Conservation (phyloP, 2,113 vertebrate genomes). For the Pholis gunnellus region DNA sequence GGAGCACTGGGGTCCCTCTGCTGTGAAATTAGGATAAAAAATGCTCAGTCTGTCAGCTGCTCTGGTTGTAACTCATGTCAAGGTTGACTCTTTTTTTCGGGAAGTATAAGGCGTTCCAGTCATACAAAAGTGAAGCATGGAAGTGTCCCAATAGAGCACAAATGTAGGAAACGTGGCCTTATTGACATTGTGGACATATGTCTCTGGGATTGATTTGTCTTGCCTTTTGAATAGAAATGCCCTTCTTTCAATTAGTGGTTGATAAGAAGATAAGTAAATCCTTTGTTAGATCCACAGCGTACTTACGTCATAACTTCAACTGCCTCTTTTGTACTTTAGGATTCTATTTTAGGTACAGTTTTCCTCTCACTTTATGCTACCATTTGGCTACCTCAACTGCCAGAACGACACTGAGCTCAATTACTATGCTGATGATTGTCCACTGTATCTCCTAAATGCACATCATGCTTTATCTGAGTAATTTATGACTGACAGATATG, state of each 20-base stretch:
- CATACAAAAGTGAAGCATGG: not conserved
- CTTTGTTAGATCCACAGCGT: not conserved
- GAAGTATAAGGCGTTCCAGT: not conserved
- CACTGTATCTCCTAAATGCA: constrained; percentile 1
- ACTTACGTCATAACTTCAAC: not conserved
- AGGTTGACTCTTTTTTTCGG: not conserved
- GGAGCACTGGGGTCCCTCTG: not conserved
- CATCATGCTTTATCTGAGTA: not conserved
- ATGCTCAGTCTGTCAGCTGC: not conserved
- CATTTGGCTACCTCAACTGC: not conserved
- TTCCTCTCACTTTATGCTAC: not conserved
- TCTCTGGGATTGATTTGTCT: not conserved
- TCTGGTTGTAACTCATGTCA: constrained; percentile 12
- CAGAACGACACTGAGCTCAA: not conserved
- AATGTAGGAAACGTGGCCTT: not conserved
- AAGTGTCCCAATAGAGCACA: not conserved
- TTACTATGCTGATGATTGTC: constrained; percentile 24
- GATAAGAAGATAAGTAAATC: too few species aligned
- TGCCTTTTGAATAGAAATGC: not conserved
- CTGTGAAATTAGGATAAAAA: not conserved
- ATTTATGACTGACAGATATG: constrained; percentile 1
- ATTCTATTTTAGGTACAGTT: not conserved
- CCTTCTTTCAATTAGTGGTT: not conserved
- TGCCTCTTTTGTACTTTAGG: not conserved
- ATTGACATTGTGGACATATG: not conserved